Percentiles rank a stretch among this genome's conserved stretches.
Conservation (phyloP, 2,113 vertebrate species). For the Orientallactaga bullata region DNA sequence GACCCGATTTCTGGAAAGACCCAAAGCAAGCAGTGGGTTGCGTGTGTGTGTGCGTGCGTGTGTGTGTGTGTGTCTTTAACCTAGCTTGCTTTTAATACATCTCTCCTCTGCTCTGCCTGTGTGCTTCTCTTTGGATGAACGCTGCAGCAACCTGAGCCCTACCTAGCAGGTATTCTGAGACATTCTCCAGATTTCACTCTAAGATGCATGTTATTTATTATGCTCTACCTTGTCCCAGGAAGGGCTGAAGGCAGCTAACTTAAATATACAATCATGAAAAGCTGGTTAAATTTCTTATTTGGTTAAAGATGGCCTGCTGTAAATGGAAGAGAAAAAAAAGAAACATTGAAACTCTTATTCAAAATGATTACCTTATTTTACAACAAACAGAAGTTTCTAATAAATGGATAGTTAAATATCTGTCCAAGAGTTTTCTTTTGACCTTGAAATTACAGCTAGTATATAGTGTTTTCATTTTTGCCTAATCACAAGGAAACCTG, state of each 20-base stretch:
- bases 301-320: constrained; percentile 5
- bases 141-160: too few species aligned
- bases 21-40: neutral
- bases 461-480: constrained; percentile 55
- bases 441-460: constrained; percentile 48
- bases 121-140: neutral
- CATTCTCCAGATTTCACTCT: constrained; percentile 55
- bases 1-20: neutral
- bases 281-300: constrained; percentile 13
- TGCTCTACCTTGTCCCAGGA: constrained; percentile 40
- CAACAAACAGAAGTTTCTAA: constrained; percentile 48
- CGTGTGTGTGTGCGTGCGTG: too few species aligned
- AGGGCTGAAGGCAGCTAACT: constrained; percentile 30
- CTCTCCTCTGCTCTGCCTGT: neutral
- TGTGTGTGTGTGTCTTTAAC: too few species aligned
- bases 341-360: neutral
- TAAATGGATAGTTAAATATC: constrained; percentile 51
- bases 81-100: neutral
- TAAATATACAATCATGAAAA: constrained; percentile 45
- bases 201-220: constrained; percentile 32
- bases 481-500: constrained; percentile 33
- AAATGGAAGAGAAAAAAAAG: neutral
- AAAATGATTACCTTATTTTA: constrained; percentile 49
- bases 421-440: constrained; percentile 51
- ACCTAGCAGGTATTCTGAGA: neutral